Evolutionary conservation across 2,888 invertebrate genomes (phyloP), one percentile per base, ranked within the genome.

Genomic region (Trichopria drosophilae): DNA sequence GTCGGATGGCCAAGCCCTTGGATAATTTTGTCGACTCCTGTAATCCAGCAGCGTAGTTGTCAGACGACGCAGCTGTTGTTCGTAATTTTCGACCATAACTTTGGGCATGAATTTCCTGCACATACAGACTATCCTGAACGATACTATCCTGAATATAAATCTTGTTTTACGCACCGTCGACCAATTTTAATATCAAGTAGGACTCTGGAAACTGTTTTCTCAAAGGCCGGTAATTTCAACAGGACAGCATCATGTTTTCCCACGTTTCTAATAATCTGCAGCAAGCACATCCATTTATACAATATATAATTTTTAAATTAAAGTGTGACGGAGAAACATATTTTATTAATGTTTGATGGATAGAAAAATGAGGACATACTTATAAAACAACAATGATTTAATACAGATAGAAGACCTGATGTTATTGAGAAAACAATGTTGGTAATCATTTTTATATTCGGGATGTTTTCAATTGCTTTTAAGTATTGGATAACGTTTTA

Each of bases 101-200:
- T 90, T 90, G 0, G 92, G 93, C 85, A 92, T 91, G 73, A 92
- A 93, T 77, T 93, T 93, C 70, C 93, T 80, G 67, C 68, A 76
- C 73, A 75, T 85, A 75, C 59, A 81, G 78, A 69, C 64, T 53
- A 72, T 67, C 61, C 73, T 74, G 67, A 71, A 63, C 68, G 68
- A 68, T 67, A 68, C 68, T 66, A 63, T 71, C 65, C 63, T 66
- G 63, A 65, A 67, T 63, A 64, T 58, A 61, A 64, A 57, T 60
- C 58, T 53, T 58, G 36, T 61, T 44, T 65, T 70, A 70, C 71
- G 67, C 79, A 88, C 88, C 88, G 84, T 73, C 91, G 83, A 52
- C 88, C 85, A 51, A 95, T 86, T 77, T 86, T 85, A 61, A 95
- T 93, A 67, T 90, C 82, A 54, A 87, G 82, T 48, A 96, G 78